Evolutionary conservation across 2,113 vertebrate species (phyloP), one percentile per base, ranked within the genome.

Genomic region (Hassar affinis): DNA sequence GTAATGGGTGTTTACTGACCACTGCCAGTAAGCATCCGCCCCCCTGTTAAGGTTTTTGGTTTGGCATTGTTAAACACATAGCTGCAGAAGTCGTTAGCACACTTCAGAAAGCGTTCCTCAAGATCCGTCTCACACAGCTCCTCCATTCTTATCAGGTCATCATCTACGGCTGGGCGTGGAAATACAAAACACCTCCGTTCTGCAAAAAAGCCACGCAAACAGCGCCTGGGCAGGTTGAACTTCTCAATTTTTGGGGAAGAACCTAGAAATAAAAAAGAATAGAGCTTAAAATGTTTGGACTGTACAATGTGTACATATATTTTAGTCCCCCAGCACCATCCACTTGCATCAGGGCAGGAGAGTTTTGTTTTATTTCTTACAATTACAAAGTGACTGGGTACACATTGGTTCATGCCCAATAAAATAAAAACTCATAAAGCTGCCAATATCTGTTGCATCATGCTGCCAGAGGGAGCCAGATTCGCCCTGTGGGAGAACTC

Each of bases 161-260:
- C 59, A 4, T 71, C 75, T 15, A 52, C 33, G 17, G 85, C 85
- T 22, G 89, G 88, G 7, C 80, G 79, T 12, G 84, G 80, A 6
- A 91, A 89, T 38, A 91, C 89, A 81, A 89, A 90, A 82, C 90
- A 90, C 59, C 84, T 83, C 15, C 87, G 59, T 27, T 22, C 47
- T 3, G 85, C 87, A 61, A 90, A 90, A 47, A 86, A 90, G 2
- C 82, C 25, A 6, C 85, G 72, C 72, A 90, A 64, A 64, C 88
- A 89, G 9, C 80, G 81, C 1, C 87, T 87, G 7, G 88, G 85
- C 1, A 85, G 74, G 80, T 89, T 88, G 61, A 10, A 81, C 38
- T 9, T 49, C 30, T 51, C 54, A 33, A 8, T 12, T 3, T 15
- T 6, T 20, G 2, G 0, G 17, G 84, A 83, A 27, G 1, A 7